phyloP scores from a whole-genome alignment of 2,888 invertebrate genomes.

The Anticlea derivata region DNA sequence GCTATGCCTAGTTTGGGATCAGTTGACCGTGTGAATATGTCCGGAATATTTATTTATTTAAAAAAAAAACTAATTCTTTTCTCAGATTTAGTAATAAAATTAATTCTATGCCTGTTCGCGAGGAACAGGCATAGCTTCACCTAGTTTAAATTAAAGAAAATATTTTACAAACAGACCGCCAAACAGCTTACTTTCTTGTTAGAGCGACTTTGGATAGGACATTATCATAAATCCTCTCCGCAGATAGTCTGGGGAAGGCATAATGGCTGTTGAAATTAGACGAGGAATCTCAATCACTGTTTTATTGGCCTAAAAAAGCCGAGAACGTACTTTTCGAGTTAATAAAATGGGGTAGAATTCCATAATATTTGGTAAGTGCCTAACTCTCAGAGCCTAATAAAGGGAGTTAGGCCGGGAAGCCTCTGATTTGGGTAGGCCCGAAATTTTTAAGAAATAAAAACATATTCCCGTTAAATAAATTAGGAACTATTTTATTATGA shows the following conservation, averaged over 20 bases:
- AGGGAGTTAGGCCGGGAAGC: background rate
- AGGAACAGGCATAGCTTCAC: too few species aligned
- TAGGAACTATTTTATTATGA: slow-evolving; percentile 20
- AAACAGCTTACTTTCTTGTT: slow-evolving; percentile 13
- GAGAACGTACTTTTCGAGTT: slow-evolving; percentile 19
- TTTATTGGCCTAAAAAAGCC: slow-evolving; percentile 32
- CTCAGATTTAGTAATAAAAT: too few species aligned
- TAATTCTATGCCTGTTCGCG: too few species aligned
- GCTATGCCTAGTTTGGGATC: too few species aligned
- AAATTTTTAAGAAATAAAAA: background rate
- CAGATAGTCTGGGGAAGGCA: slow-evolving; percentile 53
- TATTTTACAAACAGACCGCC: slow-evolving; percentile 11
- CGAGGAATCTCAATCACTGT: slow-evolving; percentile 43
- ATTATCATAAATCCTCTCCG: slow-evolving; percentile 59
- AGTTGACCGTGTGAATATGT: too few species aligned
- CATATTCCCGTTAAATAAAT: slow-evolving; percentile 7
- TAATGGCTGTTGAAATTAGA: slow-evolving; percentile 59
- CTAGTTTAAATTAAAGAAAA: too few species aligned
- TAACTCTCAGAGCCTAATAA: background rate
- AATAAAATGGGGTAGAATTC: slow-evolving; percentile 14
- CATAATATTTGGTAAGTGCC: slow-evolving; percentile 6
- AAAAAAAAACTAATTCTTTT: too few species aligned
- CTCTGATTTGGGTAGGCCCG: background rate
- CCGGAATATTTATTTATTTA: too few species aligned
- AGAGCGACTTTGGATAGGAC: slow-evolving; percentile 34